A percentile compares a stretch with the other conserved stretches of the same genome.
Evolutionary conservation across 2,797 vertebrate genomes (phyloP).

Genomic region (Etheostoma perlongum): DNA sequence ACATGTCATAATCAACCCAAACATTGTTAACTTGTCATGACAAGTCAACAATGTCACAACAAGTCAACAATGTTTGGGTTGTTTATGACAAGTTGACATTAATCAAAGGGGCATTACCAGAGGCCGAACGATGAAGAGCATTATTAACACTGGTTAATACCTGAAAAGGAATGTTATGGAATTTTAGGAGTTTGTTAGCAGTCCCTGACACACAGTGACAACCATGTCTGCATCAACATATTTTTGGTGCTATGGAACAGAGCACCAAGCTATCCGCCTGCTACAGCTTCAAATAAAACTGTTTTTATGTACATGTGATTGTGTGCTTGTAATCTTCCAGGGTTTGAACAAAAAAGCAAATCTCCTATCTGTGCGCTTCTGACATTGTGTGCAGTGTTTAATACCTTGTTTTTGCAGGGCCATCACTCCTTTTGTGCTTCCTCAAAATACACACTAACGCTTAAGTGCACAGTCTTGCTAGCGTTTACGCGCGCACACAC

Average conservation of each 20-base stretch:
- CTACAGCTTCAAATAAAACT: constrained; percentile 21
- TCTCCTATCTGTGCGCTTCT: constrained; percentile 43
- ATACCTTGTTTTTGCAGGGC: constrained; percentile 39
- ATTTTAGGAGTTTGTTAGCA: constrained; percentile 6
- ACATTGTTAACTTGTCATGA: no score
- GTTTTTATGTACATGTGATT: not conserved
- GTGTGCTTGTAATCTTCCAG: constrained; percentile 35
- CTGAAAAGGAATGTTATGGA: constrained; percentile 16
- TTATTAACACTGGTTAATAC: constrained; percentile 5
- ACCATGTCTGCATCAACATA: constrained; percentile 37
- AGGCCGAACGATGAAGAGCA: no score
- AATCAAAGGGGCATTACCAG: no score
- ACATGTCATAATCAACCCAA: no score
- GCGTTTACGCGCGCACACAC: not conserved
- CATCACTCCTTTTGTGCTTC: constrained; percentile 6
- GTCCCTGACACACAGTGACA: constrained; percentile 42
- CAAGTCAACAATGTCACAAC: no score
- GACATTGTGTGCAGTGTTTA: constrained; percentile 43
- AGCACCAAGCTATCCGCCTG: constrained; percentile 23
- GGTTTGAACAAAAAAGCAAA: constrained; percentile 42
- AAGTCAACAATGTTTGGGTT: no score
- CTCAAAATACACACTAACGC: constrained; percentile 13
- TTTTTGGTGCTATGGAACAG: constrained; percentile 14
- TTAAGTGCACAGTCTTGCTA: not conserved
- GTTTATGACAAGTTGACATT: no score